Evolutionary conservation across 2,797 vertebrate species (phyloP).

Genomic region (Arctocebus calabarensis): DNA sequence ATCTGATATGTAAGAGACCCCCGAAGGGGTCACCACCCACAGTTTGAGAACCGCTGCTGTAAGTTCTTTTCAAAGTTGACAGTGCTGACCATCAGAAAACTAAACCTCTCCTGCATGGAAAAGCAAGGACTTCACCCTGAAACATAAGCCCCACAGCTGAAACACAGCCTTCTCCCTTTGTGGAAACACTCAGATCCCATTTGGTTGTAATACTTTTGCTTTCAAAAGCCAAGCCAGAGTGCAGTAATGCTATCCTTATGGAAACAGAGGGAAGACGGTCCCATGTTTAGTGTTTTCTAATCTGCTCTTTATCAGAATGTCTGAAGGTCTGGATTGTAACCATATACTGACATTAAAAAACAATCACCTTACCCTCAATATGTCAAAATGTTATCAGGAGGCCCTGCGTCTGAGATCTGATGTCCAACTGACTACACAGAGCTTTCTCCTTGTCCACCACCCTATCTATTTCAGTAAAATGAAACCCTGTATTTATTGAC

Average conservation of each 20-base stretch:
- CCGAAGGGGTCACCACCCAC: no score
- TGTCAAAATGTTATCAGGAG: conserved; percentile 72
- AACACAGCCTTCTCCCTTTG: conserved; percentile 16
- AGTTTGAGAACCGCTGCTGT: no score
- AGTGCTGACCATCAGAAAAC: conserved; percentile 47
- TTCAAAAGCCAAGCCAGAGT: conserved; percentile 59
- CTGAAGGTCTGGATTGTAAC: conserved; percentile 60
- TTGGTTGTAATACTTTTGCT: neutral
- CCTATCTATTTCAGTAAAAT: conserved; percentile 63
- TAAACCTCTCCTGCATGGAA: conserved; percentile 41
- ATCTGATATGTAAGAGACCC: no score
- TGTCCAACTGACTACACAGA: neutral
- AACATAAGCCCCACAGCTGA: conserved; percentile 50
- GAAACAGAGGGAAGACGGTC: conserved; percentile 70
- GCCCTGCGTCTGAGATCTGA: conserved; percentile 28
- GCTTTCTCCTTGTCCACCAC: neutral
- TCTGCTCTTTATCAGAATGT: conserved; percentile 65
- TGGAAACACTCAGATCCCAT: conserved; percentile 20
- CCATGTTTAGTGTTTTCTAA: conserved; percentile 57
- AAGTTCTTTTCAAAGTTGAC: neutral
- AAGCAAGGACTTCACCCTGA: conserved; percentile 38
- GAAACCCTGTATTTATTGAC: conserved; percentile 38
- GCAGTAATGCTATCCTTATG: conserved; percentile 34
- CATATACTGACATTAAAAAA: conserved; percentile 65
- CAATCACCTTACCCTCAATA: conserved; percentile 52